These are phyloP conservation scores for Caenorhabditis elegans DNA, from an alignment of 1,140 invertebrate species.

Conservation along the genomic window DNA sequence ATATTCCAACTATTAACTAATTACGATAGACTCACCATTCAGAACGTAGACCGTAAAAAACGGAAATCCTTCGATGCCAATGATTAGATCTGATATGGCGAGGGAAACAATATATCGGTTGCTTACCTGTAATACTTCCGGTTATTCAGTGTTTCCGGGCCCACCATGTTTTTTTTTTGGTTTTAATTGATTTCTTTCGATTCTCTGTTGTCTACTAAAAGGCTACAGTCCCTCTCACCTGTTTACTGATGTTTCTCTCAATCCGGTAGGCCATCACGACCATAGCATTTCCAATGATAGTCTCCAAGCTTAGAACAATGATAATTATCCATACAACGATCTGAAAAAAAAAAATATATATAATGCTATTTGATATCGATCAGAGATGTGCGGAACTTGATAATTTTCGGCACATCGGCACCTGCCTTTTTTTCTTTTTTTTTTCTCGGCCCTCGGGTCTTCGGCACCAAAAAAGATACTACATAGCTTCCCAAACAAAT, in stretches of 20 bases:
- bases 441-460: no score
- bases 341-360: slow-evolving; percentile 63
- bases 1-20: neutral
- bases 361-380: no score
- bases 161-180: neutral
- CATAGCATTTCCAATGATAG: slow-evolving; percentile 93
- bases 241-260: slow-evolving; percentile 64
- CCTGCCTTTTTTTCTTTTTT: no score
- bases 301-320: slow-evolving; percentile 84
- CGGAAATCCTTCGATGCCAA: slow-evolving; percentile 77
- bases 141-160: no score
- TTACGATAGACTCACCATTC: slow-evolving; percentile 53
- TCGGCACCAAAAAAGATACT: no score
- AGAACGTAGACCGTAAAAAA: slow-evolving; percentile 72
- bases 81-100: slow-evolving; percentile 94
- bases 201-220: no score
- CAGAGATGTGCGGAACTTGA: no score
- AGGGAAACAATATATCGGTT: slow-evolving; percentile 99
- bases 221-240: no score
- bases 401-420: no score
- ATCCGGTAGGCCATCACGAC: slow-evolving; percentile 81
- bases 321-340: slow-evolving; percentile 86
- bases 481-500: no score
- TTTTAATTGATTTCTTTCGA: neutral
- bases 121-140: slow-evolving; percentile 86